A percentile compares a stretch with the other conserved stretches of the same genome.
phyloP scores from a whole-genome alignment of 2,797 vertebrate species.

The Netta rufina region DNA sequence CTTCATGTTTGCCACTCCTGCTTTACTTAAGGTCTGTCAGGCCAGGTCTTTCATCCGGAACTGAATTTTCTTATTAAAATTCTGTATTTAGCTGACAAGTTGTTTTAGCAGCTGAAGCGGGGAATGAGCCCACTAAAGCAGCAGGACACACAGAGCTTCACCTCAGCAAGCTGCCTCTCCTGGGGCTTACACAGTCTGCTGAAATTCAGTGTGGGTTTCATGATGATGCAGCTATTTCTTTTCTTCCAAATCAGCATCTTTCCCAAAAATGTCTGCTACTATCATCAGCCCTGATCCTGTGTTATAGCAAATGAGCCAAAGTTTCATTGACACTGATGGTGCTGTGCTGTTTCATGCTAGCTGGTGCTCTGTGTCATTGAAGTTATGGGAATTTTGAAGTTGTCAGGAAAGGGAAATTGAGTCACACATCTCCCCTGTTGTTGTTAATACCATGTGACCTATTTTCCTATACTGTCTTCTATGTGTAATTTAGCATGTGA shows the following conservation, averaged over 20 bases:
- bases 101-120: not conserved
- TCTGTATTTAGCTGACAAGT: not conserved
- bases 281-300: fast-evolving
- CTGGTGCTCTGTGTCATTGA: not conserved
- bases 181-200: not conserved
- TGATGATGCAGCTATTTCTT: fast-evolving
- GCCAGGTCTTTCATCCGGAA: not conserved
- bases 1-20: not conserved
- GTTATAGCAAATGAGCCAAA: not conserved
- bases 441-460: not conserved
- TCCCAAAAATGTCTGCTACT: not conserved
- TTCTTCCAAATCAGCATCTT: not conserved
- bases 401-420: not conserved
- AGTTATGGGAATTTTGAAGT: not conserved
- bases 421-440: not conserved
- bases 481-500: not conserved
- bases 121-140: not conserved
- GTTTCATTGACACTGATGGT: fast-evolving
- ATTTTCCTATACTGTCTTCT: conserved; percentile 13
- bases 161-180: not conserved
- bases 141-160: not conserved
- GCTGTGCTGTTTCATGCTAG: not conserved
- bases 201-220: not conserved
- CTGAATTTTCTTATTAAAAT: not conserved
- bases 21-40: not conserved